A percentile compares a stretch with the other conserved stretches of the same genome.
Evolutionary conservation across 1,140 invertebrate species (phyloP).

Genomic region (Eufriesea mexicana): DNA sequence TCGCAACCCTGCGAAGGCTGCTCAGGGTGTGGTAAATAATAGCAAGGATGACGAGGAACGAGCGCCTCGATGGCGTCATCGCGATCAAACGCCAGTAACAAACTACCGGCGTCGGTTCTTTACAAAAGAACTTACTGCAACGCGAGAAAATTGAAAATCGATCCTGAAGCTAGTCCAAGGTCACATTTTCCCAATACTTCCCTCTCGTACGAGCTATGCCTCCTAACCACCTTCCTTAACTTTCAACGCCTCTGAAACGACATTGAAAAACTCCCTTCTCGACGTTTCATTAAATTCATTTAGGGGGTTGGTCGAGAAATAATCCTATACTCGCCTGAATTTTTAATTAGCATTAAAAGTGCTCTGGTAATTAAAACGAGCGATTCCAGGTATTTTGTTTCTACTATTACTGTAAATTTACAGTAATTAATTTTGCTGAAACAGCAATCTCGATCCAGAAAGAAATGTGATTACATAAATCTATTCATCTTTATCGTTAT

Average conservation of each 20-base stretch:
- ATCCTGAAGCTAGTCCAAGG: constrained; percentile 18
- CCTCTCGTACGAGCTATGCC: not conserved
- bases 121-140: constrained; percentile 28
- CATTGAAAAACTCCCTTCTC: too few relatives aligned
- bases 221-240: not conserved
- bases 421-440: too few relatives aligned
- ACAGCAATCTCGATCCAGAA: too few relatives aligned
- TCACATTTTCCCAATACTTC: not conserved
- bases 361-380: too few relatives aligned
- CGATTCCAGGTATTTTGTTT: too few relatives aligned
- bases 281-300: too few relatives aligned
- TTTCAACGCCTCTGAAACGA: not conserved
- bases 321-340: too few relatives aligned
- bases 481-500: too few relatives aligned
- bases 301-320: too few relatives aligned
- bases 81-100: constrained; percentile 29
- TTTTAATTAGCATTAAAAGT: too few relatives aligned
- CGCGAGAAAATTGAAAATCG: constrained; percentile 33
- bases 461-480: too few relatives aligned
- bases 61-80: not conserved
- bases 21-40: constrained; percentile 15
- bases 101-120: constrained; percentile 17
- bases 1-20: not conserved
- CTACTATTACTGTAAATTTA: too few relatives aligned
- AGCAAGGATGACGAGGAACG: not conserved